Evolutionary conservation across 2,888 invertebrate species (phyloP).

Genomic region (Xestia sexstrigata): DNA sequence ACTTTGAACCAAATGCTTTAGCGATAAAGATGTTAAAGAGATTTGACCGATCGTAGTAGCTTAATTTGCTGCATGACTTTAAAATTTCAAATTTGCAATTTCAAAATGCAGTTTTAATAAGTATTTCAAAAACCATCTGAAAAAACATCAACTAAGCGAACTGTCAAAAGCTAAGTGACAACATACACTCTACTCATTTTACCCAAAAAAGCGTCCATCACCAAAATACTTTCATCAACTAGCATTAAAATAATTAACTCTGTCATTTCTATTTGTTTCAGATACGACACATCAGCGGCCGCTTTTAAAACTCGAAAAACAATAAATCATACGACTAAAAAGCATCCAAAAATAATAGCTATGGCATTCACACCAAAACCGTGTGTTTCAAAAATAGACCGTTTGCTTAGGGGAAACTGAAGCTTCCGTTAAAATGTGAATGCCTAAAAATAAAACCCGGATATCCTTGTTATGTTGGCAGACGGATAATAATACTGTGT

Average conservation of each 20-base stretch:
- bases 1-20: too few species aligned
- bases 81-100: not conserved
- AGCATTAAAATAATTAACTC: constrained; percentile 56
- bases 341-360: constrained; percentile 74
- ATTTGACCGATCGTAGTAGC: too few species aligned
- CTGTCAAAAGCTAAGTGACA: constrained; percentile 43
- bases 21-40: too few species aligned
- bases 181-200: constrained; percentile 12
- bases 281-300: constrained; percentile 69
- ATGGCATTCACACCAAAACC: constrained; percentile 81
- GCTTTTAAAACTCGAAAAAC: constrained; percentile 58
- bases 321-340: constrained; percentile 74
- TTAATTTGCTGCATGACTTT: not conserved
- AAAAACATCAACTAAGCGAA: constrained; percentile 4
- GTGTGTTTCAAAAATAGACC: constrained; percentile 75
- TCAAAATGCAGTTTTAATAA: not conserved
- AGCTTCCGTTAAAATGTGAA: constrained; percentile 85
- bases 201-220: constrained; percentile 18
- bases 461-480: constrained; percentile 79
- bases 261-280: constrained; percentile 77
- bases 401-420: constrained; percentile 76
- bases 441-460: constrained; percentile 78
- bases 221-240: constrained; percentile 29
- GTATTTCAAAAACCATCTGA: not conserved
- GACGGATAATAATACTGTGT: constrained; percentile 61